phyloP scores from a whole-genome alignment of 2,113 vertebrate genomes.

The Cinclus mexicanus region DNA sequence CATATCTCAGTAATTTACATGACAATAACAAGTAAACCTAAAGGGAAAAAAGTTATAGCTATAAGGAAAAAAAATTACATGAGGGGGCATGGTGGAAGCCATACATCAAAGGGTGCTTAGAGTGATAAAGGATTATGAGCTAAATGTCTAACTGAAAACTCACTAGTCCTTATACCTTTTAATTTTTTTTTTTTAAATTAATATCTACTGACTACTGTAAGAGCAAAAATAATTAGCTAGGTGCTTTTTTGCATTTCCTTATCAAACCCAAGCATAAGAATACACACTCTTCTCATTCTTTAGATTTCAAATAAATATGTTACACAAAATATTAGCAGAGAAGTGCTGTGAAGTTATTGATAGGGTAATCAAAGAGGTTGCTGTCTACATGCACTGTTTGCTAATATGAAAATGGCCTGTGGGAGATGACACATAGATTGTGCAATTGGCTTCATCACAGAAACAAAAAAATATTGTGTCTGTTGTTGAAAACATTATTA shows the following conservation, averaged over 20 bases:
- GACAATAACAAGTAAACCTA: not conserved
- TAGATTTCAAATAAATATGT: not conserved
- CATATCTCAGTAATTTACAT: not conserved
- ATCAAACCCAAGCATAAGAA: not conserved
- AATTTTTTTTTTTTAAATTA: not conserved
- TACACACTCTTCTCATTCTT: not conserved
- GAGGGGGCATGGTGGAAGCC: not conserved
- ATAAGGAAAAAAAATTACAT: not conserved
- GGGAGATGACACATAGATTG: not conserved
- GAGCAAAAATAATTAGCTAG: not conserved
- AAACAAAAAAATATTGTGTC: accelerated
- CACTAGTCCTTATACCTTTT: accelerated
- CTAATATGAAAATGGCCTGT: not conserved
- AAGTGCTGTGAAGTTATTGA: not conserved
- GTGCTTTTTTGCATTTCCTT: not conserved
- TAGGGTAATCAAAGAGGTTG: not conserved
- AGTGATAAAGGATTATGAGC: not conserved
- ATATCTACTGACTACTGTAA: not conserved
- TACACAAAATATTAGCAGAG: not conserved
- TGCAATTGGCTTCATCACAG: not conserved
- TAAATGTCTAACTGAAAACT: not conserved
- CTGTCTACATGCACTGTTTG: not conserved
- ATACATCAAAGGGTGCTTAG: not conserved
- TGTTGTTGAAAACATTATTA: not conserved
- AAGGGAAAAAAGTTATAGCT: not conserved